A percentile compares a stretch with the other conserved stretches of the same genome.
Evolutionary conservation across 2,797 vertebrate species (phyloP).

Genomic region (Enteromius mattozi): DNA sequence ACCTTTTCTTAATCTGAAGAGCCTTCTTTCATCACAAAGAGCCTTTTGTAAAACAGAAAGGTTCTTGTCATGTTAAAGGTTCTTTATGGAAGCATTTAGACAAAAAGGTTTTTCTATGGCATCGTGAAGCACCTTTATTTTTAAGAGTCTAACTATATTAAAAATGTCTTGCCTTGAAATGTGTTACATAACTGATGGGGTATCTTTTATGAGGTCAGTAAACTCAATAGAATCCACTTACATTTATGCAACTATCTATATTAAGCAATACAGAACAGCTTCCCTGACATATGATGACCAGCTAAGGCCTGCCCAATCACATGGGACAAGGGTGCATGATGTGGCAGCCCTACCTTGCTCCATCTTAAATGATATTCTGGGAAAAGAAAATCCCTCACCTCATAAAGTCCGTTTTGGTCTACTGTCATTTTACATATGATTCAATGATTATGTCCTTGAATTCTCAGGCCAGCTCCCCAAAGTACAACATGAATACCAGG

Average conservation of each 20-base stretch:
- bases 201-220: neutral
- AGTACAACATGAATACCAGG: neutral
- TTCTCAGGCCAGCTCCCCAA: constrained; percentile 27
- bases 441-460: neutral
- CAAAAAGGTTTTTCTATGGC: no score
- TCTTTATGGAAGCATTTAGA: no score
- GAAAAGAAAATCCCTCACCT: constrained; percentile 26
- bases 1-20: no score
- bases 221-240: constrained; percentile 7
- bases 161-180: neutral
- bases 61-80: no score
- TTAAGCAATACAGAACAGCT: constrained; percentile 13
- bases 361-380: constrained; percentile 1
- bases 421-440: neutral
- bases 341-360: neutral
- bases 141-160: no score
- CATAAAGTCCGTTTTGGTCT: constrained; percentile 36
- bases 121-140: no score
- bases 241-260: constrained; percentile 24
- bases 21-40: no score
- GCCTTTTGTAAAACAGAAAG: no score
- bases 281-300: constrained; percentile 33
- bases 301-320: constrained; percentile 21
- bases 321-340: neutral
- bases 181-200: neutral